Base-by-base conservation (phyloP, 2,113 vertebrate genomes). In the Tauraco erythrolophus region DNA sequence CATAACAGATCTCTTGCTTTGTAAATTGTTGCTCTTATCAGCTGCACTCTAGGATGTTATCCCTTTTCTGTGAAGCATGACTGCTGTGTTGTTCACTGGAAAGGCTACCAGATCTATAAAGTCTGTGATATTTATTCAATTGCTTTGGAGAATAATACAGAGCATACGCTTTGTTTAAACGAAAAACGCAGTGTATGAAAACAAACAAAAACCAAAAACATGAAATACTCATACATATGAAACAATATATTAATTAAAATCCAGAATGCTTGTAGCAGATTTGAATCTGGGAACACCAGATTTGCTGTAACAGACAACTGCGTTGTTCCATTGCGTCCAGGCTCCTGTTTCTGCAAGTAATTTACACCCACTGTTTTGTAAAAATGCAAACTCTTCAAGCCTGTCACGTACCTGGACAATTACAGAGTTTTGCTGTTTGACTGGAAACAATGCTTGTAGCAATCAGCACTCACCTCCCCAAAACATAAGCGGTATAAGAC, bases 21-120 rank as follows among this genome's bases (percentile, higher is more conserved):
- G 96, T 97, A 97, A 97, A 96, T 96, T 94, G 96, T 96, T 97
- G 89, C 96, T 96, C 93, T 96, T 96, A 95, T 97, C 97, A 92
- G 97, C 97, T 83, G 90, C 88, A 39, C 96, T 96, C 81, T 89
- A 65, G 82, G 92, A 87, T 93, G 88, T 92, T 94, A 90, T 92
- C 89, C 96, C 87, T 95, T 97, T 77, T n/a, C 94, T 77, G 88
- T 88, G 96, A 96, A 94, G 95, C 94, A 95, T 84, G 89, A 97
- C 97, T 97, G 93, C 92, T 76, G 81, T 77, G 56, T 58, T 74
- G 85, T 51, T 93, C 83, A 23, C 81, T 85, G 92, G 30, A 93
- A 91, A 76, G 81, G 88, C 79, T 82, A 83, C 79, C 71, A 61
- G 71, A 89, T 92, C 96, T 96, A 90, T 81, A 92, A 76, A 77